phyloP scores from a whole-genome alignment of 2,797 vertebrate species.

The Vespertilio murinus region DNA sequence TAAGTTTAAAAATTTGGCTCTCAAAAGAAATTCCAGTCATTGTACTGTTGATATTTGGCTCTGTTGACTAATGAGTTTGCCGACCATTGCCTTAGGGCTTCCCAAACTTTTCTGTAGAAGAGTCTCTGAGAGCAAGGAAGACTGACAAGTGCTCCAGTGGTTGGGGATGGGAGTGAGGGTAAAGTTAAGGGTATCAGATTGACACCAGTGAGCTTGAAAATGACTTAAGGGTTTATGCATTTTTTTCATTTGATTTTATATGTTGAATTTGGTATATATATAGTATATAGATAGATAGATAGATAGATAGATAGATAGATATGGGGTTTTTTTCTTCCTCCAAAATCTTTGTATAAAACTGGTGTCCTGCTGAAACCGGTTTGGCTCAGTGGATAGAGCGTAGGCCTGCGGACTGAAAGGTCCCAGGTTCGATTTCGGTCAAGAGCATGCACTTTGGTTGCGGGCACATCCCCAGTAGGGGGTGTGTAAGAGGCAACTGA shows the following conservation, averaged over 20 bases:
- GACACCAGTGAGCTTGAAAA: not conserved
- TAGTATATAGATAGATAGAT: not conserved
- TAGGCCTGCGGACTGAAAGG: too few species aligned
- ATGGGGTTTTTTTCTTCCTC: not conserved
- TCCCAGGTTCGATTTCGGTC: too few species aligned
- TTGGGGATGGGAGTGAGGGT: not conserved
- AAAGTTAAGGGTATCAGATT: not conserved
- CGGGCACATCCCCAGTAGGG: too few species aligned
- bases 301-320: too few species aligned
- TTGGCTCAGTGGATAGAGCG: too few species aligned
- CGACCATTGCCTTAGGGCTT: not conserved
- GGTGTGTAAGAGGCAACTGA: too few species aligned
- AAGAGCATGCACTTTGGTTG: too few species aligned
- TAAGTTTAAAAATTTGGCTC: too few species aligned
- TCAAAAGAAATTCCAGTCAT: too few species aligned
- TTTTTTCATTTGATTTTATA: conserved; percentile 15
- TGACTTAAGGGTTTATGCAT: not conserved
- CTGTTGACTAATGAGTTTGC: too few species aligned
- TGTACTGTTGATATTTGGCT: too few species aligned
- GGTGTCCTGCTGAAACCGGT: too few species aligned
- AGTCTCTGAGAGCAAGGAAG: not conserved
- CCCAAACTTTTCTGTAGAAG: not conserved
- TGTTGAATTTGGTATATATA: not conserved
- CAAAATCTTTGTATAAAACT: conserved; percentile 24
- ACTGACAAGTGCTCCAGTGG: not conserved